Percentiles rank a stretch among this genome's conserved stretches.
These are phyloP conservation scores for Lasioglossum lativentre DNA, from an alignment of 2,888 invertebrate genomes.

Conservation along the genomic window DNA sequence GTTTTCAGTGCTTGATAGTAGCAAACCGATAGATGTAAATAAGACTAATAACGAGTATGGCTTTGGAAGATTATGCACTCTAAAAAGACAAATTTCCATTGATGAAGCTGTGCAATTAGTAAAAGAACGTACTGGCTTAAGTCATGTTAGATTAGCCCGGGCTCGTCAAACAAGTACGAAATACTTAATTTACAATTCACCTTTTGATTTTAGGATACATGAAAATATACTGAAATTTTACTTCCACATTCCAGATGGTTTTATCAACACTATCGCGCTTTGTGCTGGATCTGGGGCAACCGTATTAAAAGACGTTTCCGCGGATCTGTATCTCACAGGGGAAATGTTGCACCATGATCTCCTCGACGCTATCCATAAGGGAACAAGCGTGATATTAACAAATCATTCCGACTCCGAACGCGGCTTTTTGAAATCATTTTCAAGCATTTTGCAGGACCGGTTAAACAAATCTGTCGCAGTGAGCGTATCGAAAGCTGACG, in stretches of 20 bases:
- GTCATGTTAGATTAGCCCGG: slow-evolving; percentile 90
- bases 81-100: slow-evolving; percentile 86
- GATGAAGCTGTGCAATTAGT: slow-evolving; percentile 88
- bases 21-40: slow-evolving; percentile 78
- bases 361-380: slow-evolving; percentile 93
- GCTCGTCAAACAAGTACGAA: slow-evolving; percentile 84
- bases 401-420: slow-evolving; percentile 98
- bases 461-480: slow-evolving; percentile 87
- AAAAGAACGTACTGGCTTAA: slow-evolving; percentile 89
- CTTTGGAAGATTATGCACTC: slow-evolving; percentile 86
- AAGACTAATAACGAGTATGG: slow-evolving; percentile 83
- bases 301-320: slow-evolving; percentile 89
- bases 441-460: slow-evolving; percentile 82
- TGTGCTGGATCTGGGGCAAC: slow-evolving; percentile 96
- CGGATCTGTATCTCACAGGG: slow-evolving; percentile 94
- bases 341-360: slow-evolving; percentile 99
- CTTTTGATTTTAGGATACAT: neutral
- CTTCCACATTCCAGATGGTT: slow-evolving; percentile 82
- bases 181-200: neutral
- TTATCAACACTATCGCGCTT: slow-evolving; percentile 89
- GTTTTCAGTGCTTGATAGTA: slow-evolving; percentile 67
- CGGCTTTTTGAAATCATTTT: slow-evolving; percentile 91
- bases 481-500: slow-evolving; percentile 90
- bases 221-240: neutral
- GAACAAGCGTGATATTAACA: slow-evolving; percentile 93